phyloP scores from a whole-genome alignment of 2,797 vertebrate species.

The Huso huso region DNA sequence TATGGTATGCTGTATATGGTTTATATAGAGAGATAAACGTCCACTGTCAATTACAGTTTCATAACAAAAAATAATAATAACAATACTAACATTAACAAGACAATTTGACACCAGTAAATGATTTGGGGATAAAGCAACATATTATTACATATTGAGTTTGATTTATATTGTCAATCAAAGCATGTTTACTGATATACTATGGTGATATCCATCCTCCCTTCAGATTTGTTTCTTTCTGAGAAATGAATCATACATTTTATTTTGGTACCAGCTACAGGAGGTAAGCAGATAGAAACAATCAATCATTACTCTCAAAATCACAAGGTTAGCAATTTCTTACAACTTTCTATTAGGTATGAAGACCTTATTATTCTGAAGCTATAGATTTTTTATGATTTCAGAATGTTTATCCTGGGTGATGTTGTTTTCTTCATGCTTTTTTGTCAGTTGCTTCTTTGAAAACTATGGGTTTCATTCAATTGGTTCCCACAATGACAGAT shows the following conservation, averaged over 20 bases:
- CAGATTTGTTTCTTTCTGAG: neutral
- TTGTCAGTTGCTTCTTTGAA: too few relatives aligned
- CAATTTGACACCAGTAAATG: neutral
- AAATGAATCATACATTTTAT: neutral
- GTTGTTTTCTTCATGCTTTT: too few relatives aligned
- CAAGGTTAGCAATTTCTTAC: neutral
- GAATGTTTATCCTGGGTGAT: too few relatives aligned
- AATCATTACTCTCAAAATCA: neutral
- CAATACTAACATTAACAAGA: too few relatives aligned
- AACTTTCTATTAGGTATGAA: neutral
- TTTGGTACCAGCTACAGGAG: neutral
- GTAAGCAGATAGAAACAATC: slow-evolving; percentile 4
- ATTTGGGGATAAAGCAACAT: neutral
- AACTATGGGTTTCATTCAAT: too few relatives aligned
- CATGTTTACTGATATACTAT: neutral
- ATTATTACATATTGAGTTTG: neutral
- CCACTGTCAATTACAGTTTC: too few relatives aligned
- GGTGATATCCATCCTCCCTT: neutral
- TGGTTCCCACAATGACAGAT: too few relatives aligned
- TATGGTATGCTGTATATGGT: too few relatives aligned
- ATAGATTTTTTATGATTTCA: too few relatives aligned
- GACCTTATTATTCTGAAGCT: too few relatives aligned
- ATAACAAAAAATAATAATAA: too few relatives aligned
- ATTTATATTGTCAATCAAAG: slow-evolving; percentile 4
- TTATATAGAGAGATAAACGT: too few relatives aligned